phyloP scores from a whole-genome alignment of 92 coral and sea anemone species.

The Nematostella vectensis region DNA sequence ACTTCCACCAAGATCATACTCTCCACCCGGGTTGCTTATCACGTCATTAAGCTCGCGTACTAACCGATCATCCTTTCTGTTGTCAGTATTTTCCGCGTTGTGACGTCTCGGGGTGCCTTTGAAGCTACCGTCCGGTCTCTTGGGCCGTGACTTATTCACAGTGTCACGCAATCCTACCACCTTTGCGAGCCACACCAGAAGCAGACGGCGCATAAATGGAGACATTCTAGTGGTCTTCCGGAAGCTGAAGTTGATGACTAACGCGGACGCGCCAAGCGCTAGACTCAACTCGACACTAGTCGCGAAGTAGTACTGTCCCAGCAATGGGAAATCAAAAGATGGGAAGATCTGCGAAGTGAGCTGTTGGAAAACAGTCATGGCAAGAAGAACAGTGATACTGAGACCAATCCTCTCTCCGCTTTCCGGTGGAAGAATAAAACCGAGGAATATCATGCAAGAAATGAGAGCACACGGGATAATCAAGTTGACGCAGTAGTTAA shows the following conservation, averaged over 20 bases:
- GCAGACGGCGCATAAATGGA: slow-evolving; percentile 34
- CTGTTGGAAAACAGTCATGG: slow-evolving; percentile 85
- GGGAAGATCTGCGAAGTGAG: slow-evolving; percentile 71
- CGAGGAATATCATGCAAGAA: slow-evolving; percentile 66
- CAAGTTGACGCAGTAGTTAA: slow-evolving; percentile 45
- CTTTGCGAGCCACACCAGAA: slow-evolving; percentile 49
- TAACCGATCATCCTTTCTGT: slow-evolving; percentile 41
- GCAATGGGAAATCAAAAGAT: slow-evolving; percentile 64
- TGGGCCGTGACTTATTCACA: slow-evolving; percentile 50
- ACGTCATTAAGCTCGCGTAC: slow-evolving; percentile 38
- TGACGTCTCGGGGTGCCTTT: not conserved
- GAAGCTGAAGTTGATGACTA: slow-evolving; percentile 56
- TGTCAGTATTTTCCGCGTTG: not conserved
- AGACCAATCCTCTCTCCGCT: slow-evolving; percentile 69
- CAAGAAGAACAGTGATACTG: slow-evolving; percentile 65
- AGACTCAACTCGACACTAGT: slow-evolving; percentile 60
- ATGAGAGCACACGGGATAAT: slow-evolving; percentile 68
- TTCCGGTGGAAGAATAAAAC: slow-evolving; percentile 72
- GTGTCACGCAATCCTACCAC: slow-evolving; percentile 40
- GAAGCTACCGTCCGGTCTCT: slow-evolving; percentile 4
- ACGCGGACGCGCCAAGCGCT: slow-evolving; percentile 54
- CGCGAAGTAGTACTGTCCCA: slow-evolving; percentile 76
- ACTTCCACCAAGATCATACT: slow-evolving; percentile 13
- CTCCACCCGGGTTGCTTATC: slow-evolving; percentile 12
- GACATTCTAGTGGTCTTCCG: slow-evolving; percentile 61